phyloP scores from a whole-genome alignment of 2,113 vertebrate species.

The Suricata suricatta region DNA sequence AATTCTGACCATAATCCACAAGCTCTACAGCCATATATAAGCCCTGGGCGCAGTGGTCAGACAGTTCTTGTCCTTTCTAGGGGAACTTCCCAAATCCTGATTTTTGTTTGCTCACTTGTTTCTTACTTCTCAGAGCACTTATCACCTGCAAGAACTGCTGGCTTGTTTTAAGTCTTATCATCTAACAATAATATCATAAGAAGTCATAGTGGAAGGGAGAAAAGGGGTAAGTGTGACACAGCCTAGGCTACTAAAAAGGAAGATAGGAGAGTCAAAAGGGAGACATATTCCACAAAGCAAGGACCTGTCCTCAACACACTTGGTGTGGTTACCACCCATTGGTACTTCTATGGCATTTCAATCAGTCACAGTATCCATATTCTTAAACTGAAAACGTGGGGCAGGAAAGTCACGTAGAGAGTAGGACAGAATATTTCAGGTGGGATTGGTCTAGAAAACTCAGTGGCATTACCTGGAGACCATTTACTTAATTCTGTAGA shows the following conservation, averaged over 20 bases:
- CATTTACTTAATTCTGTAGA: neutral
- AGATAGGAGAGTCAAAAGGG: neutral
- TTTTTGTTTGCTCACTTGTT: neutral
- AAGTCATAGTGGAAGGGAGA: neutral
- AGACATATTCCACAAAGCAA: neutral
- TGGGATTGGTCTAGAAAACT: neutral
- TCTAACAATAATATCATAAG: neutral
- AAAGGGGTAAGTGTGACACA: neutral
- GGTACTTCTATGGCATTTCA: neutral
- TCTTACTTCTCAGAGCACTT: neutral
- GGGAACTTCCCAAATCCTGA: neutral
- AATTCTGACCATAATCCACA: neutral
- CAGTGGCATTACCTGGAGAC: neutral
- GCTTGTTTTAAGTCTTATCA: neutral
- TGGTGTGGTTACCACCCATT: neutral
- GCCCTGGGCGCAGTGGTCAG: fast-evolving
- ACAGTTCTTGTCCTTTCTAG: neutral
- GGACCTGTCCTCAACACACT: neutral
- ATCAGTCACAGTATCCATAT: neutral
- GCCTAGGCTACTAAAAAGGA: neutral
- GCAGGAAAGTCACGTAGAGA: neutral
- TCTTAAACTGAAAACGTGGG: neutral
- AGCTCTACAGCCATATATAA: neutral
- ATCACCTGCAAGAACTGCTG: neutral
- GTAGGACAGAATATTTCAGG: neutral